Conservation (phyloP, 2,888 invertebrate genomes). For the Aphidius colemani region DNA sequence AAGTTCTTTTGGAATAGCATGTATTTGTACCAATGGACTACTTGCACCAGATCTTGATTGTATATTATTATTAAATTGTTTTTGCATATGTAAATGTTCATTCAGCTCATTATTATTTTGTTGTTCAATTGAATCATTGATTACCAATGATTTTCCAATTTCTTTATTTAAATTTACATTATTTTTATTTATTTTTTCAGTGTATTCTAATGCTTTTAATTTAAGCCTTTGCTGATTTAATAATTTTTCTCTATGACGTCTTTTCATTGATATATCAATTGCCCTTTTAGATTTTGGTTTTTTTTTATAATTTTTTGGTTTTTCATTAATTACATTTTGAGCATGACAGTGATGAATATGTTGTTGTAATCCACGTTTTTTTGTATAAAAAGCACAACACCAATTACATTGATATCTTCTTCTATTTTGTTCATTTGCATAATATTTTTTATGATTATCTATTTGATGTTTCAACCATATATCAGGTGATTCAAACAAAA, state of each 20-base stretch:
- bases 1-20: conserved; percentile 28
- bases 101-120: too few relatives aligned
- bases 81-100: neutral
- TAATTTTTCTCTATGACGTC: neutral
- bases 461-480: neutral
- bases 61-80: neutral
- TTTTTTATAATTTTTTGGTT: too few relatives aligned
- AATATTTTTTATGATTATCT: conserved; percentile 7
- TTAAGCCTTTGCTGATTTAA: neutral
- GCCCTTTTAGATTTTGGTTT: too few relatives aligned
- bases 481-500: neutral
- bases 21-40: conserved; percentile 33
- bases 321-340: too few relatives aligned
- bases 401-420: conserved; percentile 23
- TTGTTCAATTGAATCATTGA: neutral
- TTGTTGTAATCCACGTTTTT: conserved; percentile 23
- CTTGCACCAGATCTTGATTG: neutral
- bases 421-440: conserved; percentile 4
- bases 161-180: too few relatives aligned
- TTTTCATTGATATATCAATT: neutral
- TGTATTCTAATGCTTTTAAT: too few relatives aligned
- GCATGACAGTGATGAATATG: conserved; percentile 36
- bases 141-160: neutral
- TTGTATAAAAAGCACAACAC: conserved; percentile 23
- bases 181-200: too few relatives aligned